phyloP scores from a whole-genome alignment of 2,888 invertebrate genomes.

The Liodrosophila aerea region DNA sequence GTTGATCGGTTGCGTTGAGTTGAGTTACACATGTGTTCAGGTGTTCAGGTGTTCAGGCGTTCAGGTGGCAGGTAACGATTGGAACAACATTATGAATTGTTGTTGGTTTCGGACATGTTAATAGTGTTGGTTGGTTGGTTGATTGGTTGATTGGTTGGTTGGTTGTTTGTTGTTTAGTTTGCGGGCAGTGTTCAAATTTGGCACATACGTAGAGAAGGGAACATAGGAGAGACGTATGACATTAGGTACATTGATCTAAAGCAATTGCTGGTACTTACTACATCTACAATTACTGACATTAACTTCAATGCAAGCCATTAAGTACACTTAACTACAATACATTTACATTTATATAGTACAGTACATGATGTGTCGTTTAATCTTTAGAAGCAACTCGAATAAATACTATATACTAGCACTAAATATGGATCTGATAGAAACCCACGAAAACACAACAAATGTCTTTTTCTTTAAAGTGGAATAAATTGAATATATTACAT shows the following conservation, averaged over 20 bases:
- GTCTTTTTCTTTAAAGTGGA: too few species aligned
- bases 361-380: too few species aligned
- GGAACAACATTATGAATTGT: slow-evolving; percentile 16
- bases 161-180: slow-evolving; percentile 45
- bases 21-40: slow-evolving; percentile 8
- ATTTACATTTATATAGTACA: too few species aligned
- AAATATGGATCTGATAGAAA: too few species aligned
- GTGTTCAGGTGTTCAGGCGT: slow-evolving; percentile 13
- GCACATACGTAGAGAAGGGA: slow-evolving; percentile 48
- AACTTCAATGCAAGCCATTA: slow-evolving; percentile 13
- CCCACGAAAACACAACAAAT: too few species aligned
- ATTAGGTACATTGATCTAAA: slow-evolving; percentile 50
- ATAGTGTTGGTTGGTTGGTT: slow-evolving; percentile 22
- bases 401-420: too few species aligned
- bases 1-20: slow-evolving; percentile 29
- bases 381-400: too few species aligned
- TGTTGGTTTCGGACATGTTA: slow-evolving; percentile 26
- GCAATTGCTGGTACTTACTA: slow-evolving; percentile 10
- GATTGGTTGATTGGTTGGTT: slow-evolving; percentile 20
- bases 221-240: slow-evolving; percentile 39
- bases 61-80: slow-evolving; percentile 10
- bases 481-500: too few species aligned
- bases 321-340: slow-evolving; percentile 2
- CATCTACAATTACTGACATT: background rate
- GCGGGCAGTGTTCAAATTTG: slow-evolving; percentile 38